These are phyloP conservation scores for Yponomeuta malinellus DNA, from an alignment of 2,888 invertebrate genomes.

Conservation along the genomic window DNA sequence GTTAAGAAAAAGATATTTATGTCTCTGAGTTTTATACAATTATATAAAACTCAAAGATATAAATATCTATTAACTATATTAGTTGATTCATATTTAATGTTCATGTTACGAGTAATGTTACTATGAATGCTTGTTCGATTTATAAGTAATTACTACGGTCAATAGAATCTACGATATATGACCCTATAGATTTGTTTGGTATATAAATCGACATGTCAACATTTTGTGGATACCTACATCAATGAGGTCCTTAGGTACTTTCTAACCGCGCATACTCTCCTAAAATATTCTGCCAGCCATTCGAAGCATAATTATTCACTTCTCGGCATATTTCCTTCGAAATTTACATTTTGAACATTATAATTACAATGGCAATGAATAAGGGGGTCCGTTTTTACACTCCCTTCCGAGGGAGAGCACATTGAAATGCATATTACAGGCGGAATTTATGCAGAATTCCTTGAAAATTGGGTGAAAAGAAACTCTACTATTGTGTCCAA, in stretches of 20 bases:
- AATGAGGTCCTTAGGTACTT: not conserved
- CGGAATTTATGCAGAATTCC: slow-evolving; percentile 33
- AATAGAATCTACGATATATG: too few relatives aligned
- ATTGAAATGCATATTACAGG: slow-evolving; percentile 38
- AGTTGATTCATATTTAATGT: too few relatives aligned
- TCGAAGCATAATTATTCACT: slow-evolving; percentile 14
- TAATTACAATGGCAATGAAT: slow-evolving; percentile 37
- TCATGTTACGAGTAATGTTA: too few relatives aligned
- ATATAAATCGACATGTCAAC: too few relatives aligned
- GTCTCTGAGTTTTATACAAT: too few relatives aligned
- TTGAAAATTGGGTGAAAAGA: slow-evolving; percentile 23
- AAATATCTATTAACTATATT: too few relatives aligned
- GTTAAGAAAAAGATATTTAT: too few relatives aligned
- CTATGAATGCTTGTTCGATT: too few relatives aligned
- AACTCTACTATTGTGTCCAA: slow-evolving; percentile 14
- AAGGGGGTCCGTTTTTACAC: slow-evolving; percentile 31
- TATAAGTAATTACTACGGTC: too few relatives aligned
- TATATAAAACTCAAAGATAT: too few relatives aligned
- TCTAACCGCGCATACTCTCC: not conserved
- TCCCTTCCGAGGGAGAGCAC: slow-evolving; percentile 28
- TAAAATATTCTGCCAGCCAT: not conserved
- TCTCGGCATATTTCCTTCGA: slow-evolving; percentile 28
- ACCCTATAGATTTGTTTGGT: too few relatives aligned
- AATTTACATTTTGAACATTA: slow-evolving; percentile 44
- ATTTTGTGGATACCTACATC: too few relatives aligned